phyloP scores from a whole-genome alignment of 2,113 vertebrate genomes.

The Hiodon tergisus region DNA sequence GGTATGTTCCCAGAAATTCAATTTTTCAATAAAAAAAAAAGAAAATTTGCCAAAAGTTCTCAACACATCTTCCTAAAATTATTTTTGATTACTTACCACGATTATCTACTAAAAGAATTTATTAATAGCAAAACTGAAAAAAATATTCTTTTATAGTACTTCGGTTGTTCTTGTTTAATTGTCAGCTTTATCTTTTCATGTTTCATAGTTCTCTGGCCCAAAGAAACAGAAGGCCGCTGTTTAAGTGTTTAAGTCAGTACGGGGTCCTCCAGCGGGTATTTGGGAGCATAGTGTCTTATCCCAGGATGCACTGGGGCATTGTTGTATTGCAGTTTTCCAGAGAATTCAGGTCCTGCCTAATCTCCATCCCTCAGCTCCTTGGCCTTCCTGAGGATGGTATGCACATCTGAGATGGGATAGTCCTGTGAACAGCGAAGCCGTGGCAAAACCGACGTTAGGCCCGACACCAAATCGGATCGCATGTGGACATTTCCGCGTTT shows the following conservation, averaged over 20 bases:
- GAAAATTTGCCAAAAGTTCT: not conserved
- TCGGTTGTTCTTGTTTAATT: too few relatives aligned
- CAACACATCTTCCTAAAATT: not conserved
- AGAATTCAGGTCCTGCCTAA: conserved; percentile 50
- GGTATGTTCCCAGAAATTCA: conserved; percentile 25
- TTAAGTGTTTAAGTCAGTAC: not conserved
- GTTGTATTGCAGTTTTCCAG: conserved; percentile 21
- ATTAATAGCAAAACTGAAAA: too few relatives aligned
- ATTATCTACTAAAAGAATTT: not conserved
- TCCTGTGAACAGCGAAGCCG: conserved; percentile 63
- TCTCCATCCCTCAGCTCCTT: conserved; percentile 87
- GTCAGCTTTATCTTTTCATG: too few relatives aligned
- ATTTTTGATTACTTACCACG: conserved; percentile 1
- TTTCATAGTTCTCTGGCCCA: too few relatives aligned
- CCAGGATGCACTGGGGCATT: conserved; percentile 35
- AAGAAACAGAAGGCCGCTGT: conserved; percentile 19
- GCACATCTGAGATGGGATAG: conserved; percentile 91
- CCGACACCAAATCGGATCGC: not conserved
- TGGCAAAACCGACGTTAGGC: not conserved
- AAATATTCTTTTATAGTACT: too few relatives aligned
- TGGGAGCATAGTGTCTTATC: conserved; percentile 17
- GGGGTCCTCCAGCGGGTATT: not conserved
- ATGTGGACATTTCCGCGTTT: too few relatives aligned
- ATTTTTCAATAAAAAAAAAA: conserved; percentile 1
- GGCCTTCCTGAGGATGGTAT: conserved; percentile 85